phyloP scores from a whole-genome alignment of 2,888 invertebrate species.

The Melanotus villosus region DNA sequence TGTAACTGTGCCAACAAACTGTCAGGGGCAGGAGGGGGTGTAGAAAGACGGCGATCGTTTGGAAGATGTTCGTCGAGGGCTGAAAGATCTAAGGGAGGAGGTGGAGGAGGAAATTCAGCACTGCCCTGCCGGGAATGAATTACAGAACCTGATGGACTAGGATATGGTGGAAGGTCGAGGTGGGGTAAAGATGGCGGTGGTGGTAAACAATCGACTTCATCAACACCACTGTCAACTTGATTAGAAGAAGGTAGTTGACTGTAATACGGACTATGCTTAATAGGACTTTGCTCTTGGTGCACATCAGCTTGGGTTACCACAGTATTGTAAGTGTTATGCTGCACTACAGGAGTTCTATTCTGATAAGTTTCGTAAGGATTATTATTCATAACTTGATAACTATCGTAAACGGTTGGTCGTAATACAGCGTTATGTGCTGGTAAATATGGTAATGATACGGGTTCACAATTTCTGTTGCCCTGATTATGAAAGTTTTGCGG shows the following conservation, averaged over 20 bases:
- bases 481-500: constrained; percentile 48
- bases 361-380: constrained; percentile 13
- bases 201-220: constrained; percentile 77
- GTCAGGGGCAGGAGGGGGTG: constrained; percentile 57
- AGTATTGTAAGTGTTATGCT: constrained; percentile 32
- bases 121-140: constrained; percentile 89
- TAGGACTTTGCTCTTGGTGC: constrained; percentile 85
- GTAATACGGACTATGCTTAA: constrained; percentile 69
- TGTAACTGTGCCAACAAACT: constrained; percentile 70
- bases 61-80: constrained; percentile 74
- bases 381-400: constrained; percentile 16
- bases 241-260: constrained; percentile 57
- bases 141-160: constrained; percentile 82
- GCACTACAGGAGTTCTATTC: constrained; percentile 53
- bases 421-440: constrained; percentile 71
- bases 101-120: constrained; percentile 93
- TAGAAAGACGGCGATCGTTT: constrained; percentile 51
- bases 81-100: constrained; percentile 81
- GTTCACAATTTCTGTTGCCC: constrained; percentile 65
- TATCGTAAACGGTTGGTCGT: background rate
- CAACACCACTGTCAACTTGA: constrained; percentile 71
- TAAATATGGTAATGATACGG: constrained; percentile 76
- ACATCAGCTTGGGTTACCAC: constrained; percentile 90
- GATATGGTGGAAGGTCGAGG: constrained; percentile 84
- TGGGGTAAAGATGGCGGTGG: constrained; percentile 68